Evolutionary conservation across 1,140 invertebrate genomes (phyloP).

Genomic region (Drosophila eugracilis): DNA sequence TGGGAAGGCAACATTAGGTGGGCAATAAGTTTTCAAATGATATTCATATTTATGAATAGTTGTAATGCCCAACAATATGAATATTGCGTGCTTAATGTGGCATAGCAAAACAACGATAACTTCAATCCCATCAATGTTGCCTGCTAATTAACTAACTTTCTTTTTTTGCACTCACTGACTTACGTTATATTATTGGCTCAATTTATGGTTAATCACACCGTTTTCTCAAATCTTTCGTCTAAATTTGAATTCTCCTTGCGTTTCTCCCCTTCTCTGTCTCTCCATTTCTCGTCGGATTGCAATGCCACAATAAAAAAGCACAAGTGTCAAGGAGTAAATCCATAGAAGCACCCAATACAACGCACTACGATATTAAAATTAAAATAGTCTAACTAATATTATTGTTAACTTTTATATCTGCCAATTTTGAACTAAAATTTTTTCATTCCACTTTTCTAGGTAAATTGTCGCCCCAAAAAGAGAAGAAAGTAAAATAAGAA

Average conservation of each 20-base stretch:
- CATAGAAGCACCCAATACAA: conserved; percentile 64
- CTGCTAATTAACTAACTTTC: conserved; percentile 26
- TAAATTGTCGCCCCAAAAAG: conserved; percentile 68
- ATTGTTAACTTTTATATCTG: conserved; percentile 33
- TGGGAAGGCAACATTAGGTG: conserved; percentile 34
- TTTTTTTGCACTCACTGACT: conserved; percentile 27
- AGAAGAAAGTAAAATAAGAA: conserved; percentile 69
- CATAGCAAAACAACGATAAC: background rate
- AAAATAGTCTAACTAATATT: conserved; percentile 80
- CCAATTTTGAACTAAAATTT: conserved; percentile 29
- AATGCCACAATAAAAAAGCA: conserved; percentile 27
- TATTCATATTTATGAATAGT: no score
- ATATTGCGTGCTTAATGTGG: background rate
- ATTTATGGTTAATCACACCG: conserved; percentile 28
- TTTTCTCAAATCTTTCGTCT: conserved; percentile 24
- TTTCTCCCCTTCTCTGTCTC: conserved; percentile 44
- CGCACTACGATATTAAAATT: conserved; percentile 84
- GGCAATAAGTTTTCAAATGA: background rate
- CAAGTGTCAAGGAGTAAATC: conserved; percentile 59
- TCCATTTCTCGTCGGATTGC: conserved; percentile 35
- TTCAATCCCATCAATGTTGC: conserved; percentile 25
- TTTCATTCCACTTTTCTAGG: conserved; percentile 71
- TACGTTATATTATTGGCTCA: conserved; percentile 38
- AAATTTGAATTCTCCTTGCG: conserved; percentile 52
- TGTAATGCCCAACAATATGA: no score